A percentile compares a stretch with the other conserved stretches of the same genome.
phyloP scores from a whole-genome alignment of 1,140 invertebrate genomes.

The Latrodectus geometricus region DNA sequence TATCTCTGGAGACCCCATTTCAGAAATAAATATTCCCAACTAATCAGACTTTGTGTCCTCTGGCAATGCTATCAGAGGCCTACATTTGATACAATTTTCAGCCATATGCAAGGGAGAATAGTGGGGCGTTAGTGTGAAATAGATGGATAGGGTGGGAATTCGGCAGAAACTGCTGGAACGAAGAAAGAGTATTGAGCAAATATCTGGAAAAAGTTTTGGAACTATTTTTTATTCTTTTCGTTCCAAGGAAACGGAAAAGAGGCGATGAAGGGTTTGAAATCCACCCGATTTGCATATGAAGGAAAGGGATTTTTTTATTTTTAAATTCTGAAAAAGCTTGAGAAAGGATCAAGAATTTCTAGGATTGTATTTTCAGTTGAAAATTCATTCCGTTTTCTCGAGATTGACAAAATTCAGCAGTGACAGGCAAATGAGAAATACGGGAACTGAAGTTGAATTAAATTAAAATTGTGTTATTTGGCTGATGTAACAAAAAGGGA shows the following conservation, averaged over 20 bases:
- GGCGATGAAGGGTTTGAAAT: not conserved
- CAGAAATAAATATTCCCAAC: no score
- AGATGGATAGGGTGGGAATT: not conserved
- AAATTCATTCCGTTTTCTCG: conserved; percentile 6
- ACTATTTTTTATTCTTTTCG: not conserved
- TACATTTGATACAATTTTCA: no score
- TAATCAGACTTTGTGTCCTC: no score
- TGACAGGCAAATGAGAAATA: not conserved
- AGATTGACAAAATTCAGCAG: not conserved
- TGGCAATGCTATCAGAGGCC: no score
- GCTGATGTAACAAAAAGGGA: no score
- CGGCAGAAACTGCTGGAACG: not conserved
- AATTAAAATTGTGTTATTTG: no score
- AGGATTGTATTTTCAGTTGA: not conserved
- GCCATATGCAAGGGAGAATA: not conserved
- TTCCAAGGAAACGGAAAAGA: not conserved
- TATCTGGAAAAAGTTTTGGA: conserved; percentile 16
- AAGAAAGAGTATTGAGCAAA: not conserved
- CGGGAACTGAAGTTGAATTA: not conserved
- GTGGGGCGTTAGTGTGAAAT: not conserved
- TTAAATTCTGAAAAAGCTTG: not conserved
- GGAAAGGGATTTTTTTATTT: not conserved
- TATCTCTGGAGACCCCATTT: no score
- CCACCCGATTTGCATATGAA: conserved; percentile 17
- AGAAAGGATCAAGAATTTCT: not conserved